Evolutionary conservation across 1,140 invertebrate species (phyloP), one percentile per base, ranked within the genome.

Genomic region (Cydia fagiglandana): DNA sequence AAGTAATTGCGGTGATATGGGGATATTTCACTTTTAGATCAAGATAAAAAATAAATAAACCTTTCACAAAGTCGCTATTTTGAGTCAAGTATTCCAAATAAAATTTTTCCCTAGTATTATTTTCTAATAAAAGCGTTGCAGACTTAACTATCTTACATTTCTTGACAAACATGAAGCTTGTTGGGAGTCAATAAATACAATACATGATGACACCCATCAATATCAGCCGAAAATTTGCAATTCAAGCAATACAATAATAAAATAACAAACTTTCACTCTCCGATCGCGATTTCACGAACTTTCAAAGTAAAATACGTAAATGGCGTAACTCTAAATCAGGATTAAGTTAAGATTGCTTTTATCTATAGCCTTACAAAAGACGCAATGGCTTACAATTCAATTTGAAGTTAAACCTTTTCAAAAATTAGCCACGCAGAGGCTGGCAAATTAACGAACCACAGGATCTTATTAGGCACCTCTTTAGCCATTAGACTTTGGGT

Each of bases 361-460:
- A 70, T 41, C 15, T 9, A n/a, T 10, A 38, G 13, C 64, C 4
- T 41, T 41, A 41, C n/a, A n/a, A 70, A 70, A 34, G 45, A 41
- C 24, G 24, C 38, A 68, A 70, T 70, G 83, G 75, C 80, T 78
- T 83, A 78, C 80, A 80, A 80, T 81, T 84, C 76, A 76, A 81
- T 84, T 84, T 79, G 81, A 83, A 84, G 76, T 85, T 78, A 20
- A 75, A 84, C 80, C 78, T 81, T 82, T 82, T 78, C 76, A 70
- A 76, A 79, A 82, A 83, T 83, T 80, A 82, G 78, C 80, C 75
- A 83, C 76, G 75, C 64, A 77, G 77, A 56, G 64, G 74, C 7
- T 41, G 75, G 74, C 70, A 78, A 84, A 84, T 87, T 84, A 87
- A 84, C 80, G 80, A 84, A 81, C 83, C 86, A 64, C 80, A 73